Percentiles rank a stretch among this genome's conserved stretches.
Conservation (phyloP, 2,797 vertebrate genomes). For the Chelon auratus region DNA sequence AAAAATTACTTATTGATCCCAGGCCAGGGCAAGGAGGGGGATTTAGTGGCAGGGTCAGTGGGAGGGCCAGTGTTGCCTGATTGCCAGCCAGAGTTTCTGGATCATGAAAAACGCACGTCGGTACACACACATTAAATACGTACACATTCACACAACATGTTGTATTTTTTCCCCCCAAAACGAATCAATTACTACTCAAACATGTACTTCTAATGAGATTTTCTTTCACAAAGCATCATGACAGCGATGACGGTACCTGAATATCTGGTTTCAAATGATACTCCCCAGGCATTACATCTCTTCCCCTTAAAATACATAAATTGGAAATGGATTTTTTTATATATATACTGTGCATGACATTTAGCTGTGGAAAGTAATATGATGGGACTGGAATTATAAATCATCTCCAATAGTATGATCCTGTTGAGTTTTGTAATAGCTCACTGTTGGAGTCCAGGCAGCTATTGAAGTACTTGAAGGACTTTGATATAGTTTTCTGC, state of each 20-base stretch:
- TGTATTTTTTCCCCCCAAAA: slow-evolving; percentile 43
- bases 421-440: slow-evolving; percentile 60
- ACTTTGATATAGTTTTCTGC: slow-evolving; percentile 32
- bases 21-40: slow-evolving; percentile 81
- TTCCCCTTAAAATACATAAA: slow-evolving; percentile 61
- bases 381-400: slow-evolving; percentile 65
- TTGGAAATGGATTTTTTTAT: slow-evolving; percentile 77
- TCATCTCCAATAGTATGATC: slow-evolving; percentile 49
- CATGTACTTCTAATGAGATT: slow-evolving; percentile 66
- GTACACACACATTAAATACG: slow-evolving; percentile 21
- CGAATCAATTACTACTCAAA: slow-evolving; percentile 74
- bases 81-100: slow-evolving; percentile 58
- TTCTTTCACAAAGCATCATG: slow-evolving; percentile 52
- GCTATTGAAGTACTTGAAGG: slow-evolving; percentile 34
- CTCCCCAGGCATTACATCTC: slow-evolving; percentile 44
- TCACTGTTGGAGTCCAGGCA: slow-evolving; percentile 50
- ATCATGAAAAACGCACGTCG: slow-evolving; percentile 48
- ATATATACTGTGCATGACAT: slow-evolving; percentile 69
- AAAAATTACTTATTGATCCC: slow-evolving; percentile 99
- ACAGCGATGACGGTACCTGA: slow-evolving; percentile 36
- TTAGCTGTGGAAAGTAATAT: slow-evolving; percentile 66
- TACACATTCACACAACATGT: slow-evolving; percentile 20
- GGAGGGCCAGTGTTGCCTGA: slow-evolving; percentile 68
- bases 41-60: slow-evolving; percentile 89
- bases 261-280: slow-evolving; percentile 36